Conservation (phyloP, 30 jellyfish, hydroid and myxozoan genomes). For the Catostylus mosaicus region DNA sequence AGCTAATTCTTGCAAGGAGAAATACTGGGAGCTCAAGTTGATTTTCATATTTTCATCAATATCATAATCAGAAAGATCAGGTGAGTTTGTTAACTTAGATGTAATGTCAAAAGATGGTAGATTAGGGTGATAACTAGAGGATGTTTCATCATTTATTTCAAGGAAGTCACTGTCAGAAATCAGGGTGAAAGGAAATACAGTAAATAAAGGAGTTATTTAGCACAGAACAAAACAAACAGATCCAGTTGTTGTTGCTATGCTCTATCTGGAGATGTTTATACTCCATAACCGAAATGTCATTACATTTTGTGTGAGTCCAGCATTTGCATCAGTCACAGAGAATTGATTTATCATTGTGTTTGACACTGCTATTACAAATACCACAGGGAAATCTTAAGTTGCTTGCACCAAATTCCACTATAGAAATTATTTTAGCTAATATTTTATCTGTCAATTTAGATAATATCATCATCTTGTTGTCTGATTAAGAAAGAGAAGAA, state of each 20-base stretch:
- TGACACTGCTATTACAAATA: no score
- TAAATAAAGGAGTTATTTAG: neutral
- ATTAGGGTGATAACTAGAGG: no score
- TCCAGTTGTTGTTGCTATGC: neutral
- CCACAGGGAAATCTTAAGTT: no score
- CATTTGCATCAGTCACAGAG: neutral
- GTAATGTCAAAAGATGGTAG: neutral
- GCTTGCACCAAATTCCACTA: no score
- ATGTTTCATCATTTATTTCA: neutral
- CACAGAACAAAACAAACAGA: neutral
- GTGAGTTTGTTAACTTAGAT: neutral
- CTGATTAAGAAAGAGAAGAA: no score
- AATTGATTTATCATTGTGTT: no score
- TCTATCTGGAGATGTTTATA: neutral
- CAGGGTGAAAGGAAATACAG: neutral
- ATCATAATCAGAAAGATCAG: slow-evolving; percentile 2
- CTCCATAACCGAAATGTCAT: neutral
- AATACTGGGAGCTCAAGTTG: neutral
- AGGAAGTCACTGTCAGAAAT: neutral
- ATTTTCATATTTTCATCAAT: slow-evolving; percentile 3
- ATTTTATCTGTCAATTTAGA: no score
- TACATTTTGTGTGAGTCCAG: neutral
- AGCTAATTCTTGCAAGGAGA: neutral
- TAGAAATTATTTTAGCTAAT: no score
- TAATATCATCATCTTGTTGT: no score